These are phyloP conservation scores for Tipula confusa DNA, from an alignment of 2,888 invertebrate species.

Conservation along the genomic window DNA sequence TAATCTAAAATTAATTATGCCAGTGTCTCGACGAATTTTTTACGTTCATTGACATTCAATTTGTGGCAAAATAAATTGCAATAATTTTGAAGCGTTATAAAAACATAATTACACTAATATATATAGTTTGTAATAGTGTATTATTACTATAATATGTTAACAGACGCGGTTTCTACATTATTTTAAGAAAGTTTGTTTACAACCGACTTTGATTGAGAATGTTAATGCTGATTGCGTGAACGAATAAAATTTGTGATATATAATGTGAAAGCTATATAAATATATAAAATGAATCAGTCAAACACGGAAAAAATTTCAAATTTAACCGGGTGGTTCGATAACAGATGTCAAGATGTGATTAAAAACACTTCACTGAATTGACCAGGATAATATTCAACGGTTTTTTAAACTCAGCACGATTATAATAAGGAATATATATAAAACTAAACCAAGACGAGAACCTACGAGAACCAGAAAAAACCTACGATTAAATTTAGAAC, in stretches of 20 bases:
- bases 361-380: no score
- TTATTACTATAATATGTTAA: not conserved
- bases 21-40: not conserved
- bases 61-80: not conserved
- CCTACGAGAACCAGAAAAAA: not conserved
- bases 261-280: not conserved
- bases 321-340: no score
- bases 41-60: not conserved
- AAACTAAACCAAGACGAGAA: no score
- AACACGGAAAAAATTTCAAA: not conserved
- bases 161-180: not conserved
- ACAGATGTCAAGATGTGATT: no score
- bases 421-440: no score
- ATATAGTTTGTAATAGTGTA: not conserved
- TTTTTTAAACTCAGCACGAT: no score
- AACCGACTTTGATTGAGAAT: not conserved
- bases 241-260: not conserved
- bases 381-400: no score
- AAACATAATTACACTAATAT: not conserved
- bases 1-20: not conserved
- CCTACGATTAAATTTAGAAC: constrained; percentile 1
- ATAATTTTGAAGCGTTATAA: not conserved
- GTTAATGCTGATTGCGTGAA: not conserved
- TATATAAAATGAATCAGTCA: not conserved
- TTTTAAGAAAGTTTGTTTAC: not conserved